These are phyloP conservation scores for Drepana arcuata DNA, from an alignment of 1,140 invertebrate genomes.

Conservation along the genomic window DNA sequence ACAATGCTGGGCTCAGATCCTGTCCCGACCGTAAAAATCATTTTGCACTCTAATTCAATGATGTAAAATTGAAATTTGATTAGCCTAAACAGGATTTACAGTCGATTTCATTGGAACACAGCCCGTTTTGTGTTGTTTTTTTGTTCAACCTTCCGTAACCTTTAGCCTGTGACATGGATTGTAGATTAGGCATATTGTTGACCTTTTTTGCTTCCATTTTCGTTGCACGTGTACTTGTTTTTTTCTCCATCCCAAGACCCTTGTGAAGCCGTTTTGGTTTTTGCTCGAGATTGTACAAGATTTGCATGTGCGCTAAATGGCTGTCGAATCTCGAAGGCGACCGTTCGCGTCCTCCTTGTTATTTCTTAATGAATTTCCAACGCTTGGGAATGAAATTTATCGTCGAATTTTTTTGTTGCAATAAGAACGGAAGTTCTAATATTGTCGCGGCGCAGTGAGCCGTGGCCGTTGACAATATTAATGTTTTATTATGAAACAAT, in stretches of 20 bases:
- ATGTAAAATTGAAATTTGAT: conserved; percentile 23
- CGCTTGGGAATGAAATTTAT: conserved; percentile 30
- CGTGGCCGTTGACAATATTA: conserved; percentile 62
- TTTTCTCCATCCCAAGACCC: conserved; percentile 41
- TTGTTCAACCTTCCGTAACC: conserved; percentile 66
- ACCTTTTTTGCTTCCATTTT: conserved; percentile 61
- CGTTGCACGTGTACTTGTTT: conserved; percentile 49
- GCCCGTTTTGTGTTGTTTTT: conserved; percentile 54
- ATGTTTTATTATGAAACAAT: conserved; percentile 69
- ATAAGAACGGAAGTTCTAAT: conserved; percentile 57
- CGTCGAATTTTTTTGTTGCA: conserved; percentile 35
- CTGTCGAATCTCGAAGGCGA: background rate
- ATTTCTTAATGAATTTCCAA: conserved; percentile 5
- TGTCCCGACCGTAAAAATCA: conserved; percentile 11
- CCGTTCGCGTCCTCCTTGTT: conserved; percentile 9
- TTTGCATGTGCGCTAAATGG: conserved; percentile 55
- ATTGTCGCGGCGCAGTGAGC: conserved; percentile 44
- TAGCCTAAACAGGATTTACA: conserved; percentile 21
- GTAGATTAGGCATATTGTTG: conserved; percentile 70
- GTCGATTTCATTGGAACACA: conserved; percentile 45
- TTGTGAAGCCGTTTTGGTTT: conserved; percentile 49
- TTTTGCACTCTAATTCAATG: conserved; percentile 24
- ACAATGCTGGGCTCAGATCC: conserved; percentile 47
- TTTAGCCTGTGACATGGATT: conserved; percentile 69
- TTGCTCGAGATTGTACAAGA: conserved; percentile 41